Base-by-base conservation (phyloP, 2,888 invertebrate species). In the Pemphredon lugubris region DNA sequence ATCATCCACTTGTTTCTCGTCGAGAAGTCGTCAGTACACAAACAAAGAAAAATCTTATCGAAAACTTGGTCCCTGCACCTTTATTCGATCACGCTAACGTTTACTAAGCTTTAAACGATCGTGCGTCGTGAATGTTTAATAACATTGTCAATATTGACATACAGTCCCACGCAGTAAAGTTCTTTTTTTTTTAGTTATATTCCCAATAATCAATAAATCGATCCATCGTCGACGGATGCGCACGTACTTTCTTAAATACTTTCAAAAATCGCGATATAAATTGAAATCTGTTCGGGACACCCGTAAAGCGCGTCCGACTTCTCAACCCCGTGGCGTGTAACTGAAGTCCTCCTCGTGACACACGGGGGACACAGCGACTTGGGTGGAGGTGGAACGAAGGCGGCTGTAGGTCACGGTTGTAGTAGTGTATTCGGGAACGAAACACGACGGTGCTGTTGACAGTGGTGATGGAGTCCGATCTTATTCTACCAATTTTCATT, bases 301-400 rank as follows among this genome's bases (percentile, higher is more conserved):
- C 26, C 11, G 55, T 73, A 65, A 63, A 58, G 60, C 74, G 71
- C 77, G 82, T 80, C 83, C 81, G 83, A 76, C 86, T 83, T 82
- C 82, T 78, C 83, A 85, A 84, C 85, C 84, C 86, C 76, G 79
- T 82, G 75, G 77, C 84, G 83, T 80, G 83, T 77, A 75, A 82
- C 86, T 83, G 83, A 86, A 81, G 82, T 84, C 74, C 82, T 81
- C 82, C 71, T 82, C 80, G 79, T 79, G 75, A 72, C 77, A 76
- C 64, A 71, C 71, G 75, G 75, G 77, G n/a, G n/a, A 84, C 81
- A 75, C 61, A 30, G 67, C 55, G 32, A 71, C 60, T n/a, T n/a
- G n/a, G 70, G 83, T 69, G 77, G 76, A 71, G 79, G 81, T 78
- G 81, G 81, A 59, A 75, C 66, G 50, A 60, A 72, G 65, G 66